phyloP scores from a whole-genome alignment of 37 sponge, comb jelly and placozoan species.

The Aphrocallistes beatrix region DNA sequence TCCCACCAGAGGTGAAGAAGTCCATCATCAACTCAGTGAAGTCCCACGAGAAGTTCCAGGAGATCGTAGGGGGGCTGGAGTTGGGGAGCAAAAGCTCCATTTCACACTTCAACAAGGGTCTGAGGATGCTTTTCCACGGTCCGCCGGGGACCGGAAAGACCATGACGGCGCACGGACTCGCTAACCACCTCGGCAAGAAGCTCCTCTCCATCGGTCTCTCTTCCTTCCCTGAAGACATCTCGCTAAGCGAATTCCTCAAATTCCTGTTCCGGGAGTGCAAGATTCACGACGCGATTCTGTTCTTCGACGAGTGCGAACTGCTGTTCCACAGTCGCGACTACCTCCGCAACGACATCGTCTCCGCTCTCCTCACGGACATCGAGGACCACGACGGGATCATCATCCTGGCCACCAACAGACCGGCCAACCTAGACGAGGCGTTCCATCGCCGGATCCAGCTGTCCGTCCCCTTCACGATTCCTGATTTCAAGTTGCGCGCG shows the following conservation, averaged over 20 bases:
- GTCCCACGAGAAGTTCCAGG: slow-evolving; percentile 45
- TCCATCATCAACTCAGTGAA: slow-evolving; percentile 42
- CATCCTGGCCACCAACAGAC: slow-evolving; percentile 58
- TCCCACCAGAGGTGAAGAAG: slow-evolving; percentile 34
- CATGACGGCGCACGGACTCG: slow-evolving; percentile 61
- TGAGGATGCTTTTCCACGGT: slow-evolving; percentile 53
- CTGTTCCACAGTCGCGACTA: slow-evolving; percentile 43
- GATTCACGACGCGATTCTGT: slow-evolving; percentile 54
- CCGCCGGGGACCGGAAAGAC: slow-evolving; percentile 27
- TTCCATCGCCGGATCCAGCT: slow-evolving; percentile 57
- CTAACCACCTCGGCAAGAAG: slow-evolving; percentile 48
- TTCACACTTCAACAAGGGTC: slow-evolving; percentile 26
- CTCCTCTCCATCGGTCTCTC: slow-evolving; percentile 42
- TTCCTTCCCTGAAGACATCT: slow-evolving; percentile 17
- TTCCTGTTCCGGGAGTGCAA: slow-evolving; percentile 56
- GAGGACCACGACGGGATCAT: slow-evolving; percentile 50
- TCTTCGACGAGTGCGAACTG: slow-evolving; percentile 61
- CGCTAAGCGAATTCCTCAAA: slow-evolving; percentile 29
- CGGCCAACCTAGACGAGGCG: slow-evolving; percentile 53
- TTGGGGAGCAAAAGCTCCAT: neutral
- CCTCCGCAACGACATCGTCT: slow-evolving; percentile 28
- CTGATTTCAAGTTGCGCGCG: slow-evolving; percentile 33
- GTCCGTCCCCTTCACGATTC: slow-evolving; percentile 39
- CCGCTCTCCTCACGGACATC: slow-evolving; percentile 43
- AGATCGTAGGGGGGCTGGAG: slow-evolving; percentile 21